These are phyloP conservation scores for Melopsittacus undulatus DNA, from an alignment of 2,797 vertebrate genomes.

Conservation along the genomic window DNA sequence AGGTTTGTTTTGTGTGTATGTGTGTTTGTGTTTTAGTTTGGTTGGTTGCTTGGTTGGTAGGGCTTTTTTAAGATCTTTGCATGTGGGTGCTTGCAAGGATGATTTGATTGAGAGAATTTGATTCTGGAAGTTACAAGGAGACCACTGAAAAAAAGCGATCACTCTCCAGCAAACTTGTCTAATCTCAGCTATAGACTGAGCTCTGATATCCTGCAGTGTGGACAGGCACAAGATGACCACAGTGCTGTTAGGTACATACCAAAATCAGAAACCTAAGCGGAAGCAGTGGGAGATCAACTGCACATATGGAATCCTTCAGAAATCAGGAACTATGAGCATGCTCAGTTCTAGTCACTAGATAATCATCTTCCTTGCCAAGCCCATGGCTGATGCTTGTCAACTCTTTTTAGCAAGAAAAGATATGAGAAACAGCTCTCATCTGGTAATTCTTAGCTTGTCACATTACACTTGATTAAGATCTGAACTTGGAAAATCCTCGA, in stretches of 20 bases:
- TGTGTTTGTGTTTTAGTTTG: not conserved
- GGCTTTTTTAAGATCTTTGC: not conserved
- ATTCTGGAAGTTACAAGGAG: not conserved
- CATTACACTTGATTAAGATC: not conserved
- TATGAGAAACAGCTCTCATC: not conserved
- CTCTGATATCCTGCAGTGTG: not conserved
- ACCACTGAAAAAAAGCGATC: not conserved
- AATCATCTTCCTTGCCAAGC: not conserved
- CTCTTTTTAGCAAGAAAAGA: not conserved
- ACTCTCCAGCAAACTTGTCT: not conserved
- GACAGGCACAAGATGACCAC: not conserved
- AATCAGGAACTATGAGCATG: not conserved
- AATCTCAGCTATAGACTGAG: not conserved
- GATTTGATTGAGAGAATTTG: not conserved
- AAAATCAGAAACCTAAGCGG: not conserved
- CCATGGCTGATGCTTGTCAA: not conserved
- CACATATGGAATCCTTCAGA: not conserved
- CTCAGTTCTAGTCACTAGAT: not conserved
- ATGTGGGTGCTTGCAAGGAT: not conserved
- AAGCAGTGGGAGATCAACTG: not conserved
- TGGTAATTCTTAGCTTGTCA: not conserved
- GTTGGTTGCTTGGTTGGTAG: not conserved
- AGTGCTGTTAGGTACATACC: not conserved
- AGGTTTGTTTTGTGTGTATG: not conserved
- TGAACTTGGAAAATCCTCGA: not conserved